A percentile compares a stretch with the other conserved stretches of the same genome.
These are phyloP conservation scores for Hippocampus zosterae DNA, from an alignment of 2,113 vertebrate species.

Conservation along the genomic window DNA sequence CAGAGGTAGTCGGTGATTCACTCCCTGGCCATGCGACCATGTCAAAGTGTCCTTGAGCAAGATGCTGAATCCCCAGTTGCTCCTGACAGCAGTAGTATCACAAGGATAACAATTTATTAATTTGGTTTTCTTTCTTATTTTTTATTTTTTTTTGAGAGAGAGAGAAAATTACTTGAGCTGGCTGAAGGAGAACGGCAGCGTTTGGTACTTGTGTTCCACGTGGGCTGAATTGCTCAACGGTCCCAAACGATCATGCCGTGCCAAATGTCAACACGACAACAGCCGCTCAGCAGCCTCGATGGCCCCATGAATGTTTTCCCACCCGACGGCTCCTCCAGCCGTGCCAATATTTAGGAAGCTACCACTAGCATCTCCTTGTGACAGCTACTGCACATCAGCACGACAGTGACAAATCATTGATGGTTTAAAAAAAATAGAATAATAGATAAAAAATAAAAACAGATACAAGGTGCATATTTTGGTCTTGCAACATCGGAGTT, in stretches of 20 bases:
- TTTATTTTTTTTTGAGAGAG: not conserved
- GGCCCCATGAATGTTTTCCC: conserved; percentile 55
- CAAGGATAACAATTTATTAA: no score
- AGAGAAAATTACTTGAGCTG: not conserved
- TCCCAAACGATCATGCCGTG: conserved; percentile 44
- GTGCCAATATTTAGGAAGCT: not conserved
- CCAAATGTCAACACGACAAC: conserved; percentile 63
- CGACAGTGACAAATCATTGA: no score
- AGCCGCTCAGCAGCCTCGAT: conserved; percentile 46
- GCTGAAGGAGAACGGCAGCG: not conserved
- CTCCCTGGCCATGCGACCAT: no score
- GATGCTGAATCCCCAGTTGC: no score
- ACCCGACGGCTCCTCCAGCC: conserved; percentile 11
- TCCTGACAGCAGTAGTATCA: no score
- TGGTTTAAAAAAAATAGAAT: no score
- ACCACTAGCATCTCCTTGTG: not conserved
- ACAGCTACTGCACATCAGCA: not conserved
- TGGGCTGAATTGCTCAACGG: conserved; percentile 54
- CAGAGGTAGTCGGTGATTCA: no score
- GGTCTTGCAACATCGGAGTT: no score
- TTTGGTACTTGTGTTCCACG: not conserved
- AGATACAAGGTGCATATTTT: not conserved
- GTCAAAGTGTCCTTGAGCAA: no score
- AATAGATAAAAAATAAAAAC: no score
- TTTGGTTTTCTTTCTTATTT: no score